Conservation (phyloP, 2,113 vertebrate genomes). For the Benitochromis conjunctus region DNA sequence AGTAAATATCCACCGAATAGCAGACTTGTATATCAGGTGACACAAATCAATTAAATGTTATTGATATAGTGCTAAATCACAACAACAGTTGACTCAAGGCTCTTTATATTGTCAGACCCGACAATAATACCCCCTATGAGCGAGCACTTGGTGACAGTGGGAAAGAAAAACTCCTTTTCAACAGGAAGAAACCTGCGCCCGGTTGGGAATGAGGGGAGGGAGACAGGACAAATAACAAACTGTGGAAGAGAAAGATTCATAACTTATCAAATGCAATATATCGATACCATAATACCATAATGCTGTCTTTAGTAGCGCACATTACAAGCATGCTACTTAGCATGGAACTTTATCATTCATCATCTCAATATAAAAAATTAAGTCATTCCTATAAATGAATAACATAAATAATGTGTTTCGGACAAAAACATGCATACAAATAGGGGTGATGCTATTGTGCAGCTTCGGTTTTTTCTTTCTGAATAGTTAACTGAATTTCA, state of each 20-base stretch:
- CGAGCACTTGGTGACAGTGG: neutral
- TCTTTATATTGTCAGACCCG: neutral
- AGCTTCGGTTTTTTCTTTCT: neutral
- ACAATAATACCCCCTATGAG: neutral
- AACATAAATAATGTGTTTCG: neutral
- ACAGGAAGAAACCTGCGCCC: neutral
- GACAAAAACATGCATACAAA: neutral
- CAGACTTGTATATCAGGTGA: neutral
- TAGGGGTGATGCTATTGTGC: neutral
- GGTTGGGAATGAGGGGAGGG: neutral
- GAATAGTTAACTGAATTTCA: constrained; percentile 7
- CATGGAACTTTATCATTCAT: neutral
- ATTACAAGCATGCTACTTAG: neutral
- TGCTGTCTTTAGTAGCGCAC: neutral
- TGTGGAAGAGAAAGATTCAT: neutral
- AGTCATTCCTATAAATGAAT: neutral
- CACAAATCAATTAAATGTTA: neutral
- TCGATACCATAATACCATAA: neutral
- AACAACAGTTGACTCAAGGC: neutral
- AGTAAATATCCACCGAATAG: too few relatives aligned
- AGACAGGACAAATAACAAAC: neutral
- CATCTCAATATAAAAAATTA: neutral
- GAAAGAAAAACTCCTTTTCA: neutral
- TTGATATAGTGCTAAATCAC: neutral
- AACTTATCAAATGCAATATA: neutral